Conservation (phyloP, 1,140 invertebrate species). For the Eueides isabella region DNA sequence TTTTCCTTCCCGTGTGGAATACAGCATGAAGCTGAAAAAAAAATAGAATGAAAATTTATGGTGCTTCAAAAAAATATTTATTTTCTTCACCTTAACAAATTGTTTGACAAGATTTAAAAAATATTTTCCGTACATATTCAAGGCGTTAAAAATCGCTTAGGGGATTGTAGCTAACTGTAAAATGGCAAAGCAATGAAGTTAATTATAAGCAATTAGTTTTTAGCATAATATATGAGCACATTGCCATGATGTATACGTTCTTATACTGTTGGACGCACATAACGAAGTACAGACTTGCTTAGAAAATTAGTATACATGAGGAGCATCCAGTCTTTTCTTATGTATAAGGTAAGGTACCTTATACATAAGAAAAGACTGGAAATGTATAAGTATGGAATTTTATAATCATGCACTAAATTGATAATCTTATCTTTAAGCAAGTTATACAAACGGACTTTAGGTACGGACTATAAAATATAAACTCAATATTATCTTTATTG, state of each 20-base stretch:
- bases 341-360: too few species aligned
- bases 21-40: too few species aligned
- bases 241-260: neutral
- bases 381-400: neutral
- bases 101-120: neutral
- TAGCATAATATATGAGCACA: conserved; percentile 17
- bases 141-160: neutral
- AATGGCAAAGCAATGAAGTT: neutral
- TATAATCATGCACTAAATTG: neutral
- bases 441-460: neutral
- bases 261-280: neutral
- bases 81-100: neutral
- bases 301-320: neutral
- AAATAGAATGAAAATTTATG: too few species aligned
- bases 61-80: too few species aligned
- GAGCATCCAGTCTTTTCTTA: too few species aligned
- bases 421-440: neutral
- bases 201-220: conserved; percentile 15
- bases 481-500: neutral
- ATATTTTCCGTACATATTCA: neutral
- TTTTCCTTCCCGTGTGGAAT: too few species aligned
- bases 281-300: neutral
- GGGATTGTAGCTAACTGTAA: neutral
- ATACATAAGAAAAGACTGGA: neutral
- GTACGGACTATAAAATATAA: neutral